Conservation (phyloP, 2,888 invertebrate species). For the Alitta virens region DNA sequence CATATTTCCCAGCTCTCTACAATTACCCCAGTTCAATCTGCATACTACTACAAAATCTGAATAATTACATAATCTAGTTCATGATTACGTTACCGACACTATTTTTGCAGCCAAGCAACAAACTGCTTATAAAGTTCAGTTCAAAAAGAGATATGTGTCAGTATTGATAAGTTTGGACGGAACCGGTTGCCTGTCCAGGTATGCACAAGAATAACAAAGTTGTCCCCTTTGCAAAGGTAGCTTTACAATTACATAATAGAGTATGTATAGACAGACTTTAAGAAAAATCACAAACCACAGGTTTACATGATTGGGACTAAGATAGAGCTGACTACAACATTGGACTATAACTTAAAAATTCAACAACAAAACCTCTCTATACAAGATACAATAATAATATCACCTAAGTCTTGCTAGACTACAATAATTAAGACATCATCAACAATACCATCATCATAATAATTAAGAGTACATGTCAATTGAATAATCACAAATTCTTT, state of each 20-base stretch:
- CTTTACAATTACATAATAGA: neutral
- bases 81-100: neutral
- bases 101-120: neutral
- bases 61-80: too few species aligned
- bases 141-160: constrained; percentile 2
- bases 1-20: too few species aligned
- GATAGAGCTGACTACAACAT: too few species aligned
- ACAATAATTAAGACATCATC: too few species aligned
- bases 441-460: neutral
- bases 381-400: too few species aligned
- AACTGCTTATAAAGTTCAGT: neutral
- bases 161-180: neutral
- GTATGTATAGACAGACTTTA: neutral
- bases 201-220: neutral
- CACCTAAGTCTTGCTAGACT: too few species aligned
- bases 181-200: neutral
- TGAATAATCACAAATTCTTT: neutral
- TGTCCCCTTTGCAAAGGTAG: neutral
- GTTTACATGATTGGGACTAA: too few species aligned
- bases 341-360: too few species aligned
- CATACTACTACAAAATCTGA: too few species aligned
- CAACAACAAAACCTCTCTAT: too few species aligned
- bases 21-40: too few species aligned
- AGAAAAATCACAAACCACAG: constrained; percentile 3
- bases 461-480: neutral